Base-by-base conservation (phyloP, 2,113 vertebrate genomes). In the Gambusia holbrooki region DNA sequence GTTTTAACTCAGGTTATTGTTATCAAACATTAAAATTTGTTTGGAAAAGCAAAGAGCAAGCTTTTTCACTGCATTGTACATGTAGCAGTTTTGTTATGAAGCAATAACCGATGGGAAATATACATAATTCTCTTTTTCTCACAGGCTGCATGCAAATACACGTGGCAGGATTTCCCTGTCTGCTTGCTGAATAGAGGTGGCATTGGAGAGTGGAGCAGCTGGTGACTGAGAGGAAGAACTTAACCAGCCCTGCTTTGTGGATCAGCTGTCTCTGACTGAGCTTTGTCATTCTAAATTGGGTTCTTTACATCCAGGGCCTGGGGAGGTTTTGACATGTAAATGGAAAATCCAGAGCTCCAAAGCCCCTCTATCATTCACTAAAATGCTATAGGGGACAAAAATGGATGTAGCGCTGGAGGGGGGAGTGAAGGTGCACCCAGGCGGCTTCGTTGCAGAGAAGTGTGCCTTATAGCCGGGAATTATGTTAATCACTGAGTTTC, bases 191-290 rank as follows among this genome's bases (percentile, higher is more conserved):
- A 93, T 92, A 83, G 92, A 91, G 88, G 90, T 86, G 89, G 90
- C 90, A 88, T 92, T 93, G 85, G 90, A 93, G 87, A 91, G 86
- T 87, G 81, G 90, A 94, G 94, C 94, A 94, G 94, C 93, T 95
- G 94, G 93, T 92, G 84, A 88, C 87, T 89, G 87, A 88, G 90
- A 91, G 89, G 90, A 91, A 92, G 93, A 93, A 90, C 90, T 94
- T 95, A 95, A 95, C 94, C 94, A 95, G 91, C 81, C 88, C 87
- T 91, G 91, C 86, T 93, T 92, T 94, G 92, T 94, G 92, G 92
- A 92, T 94, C 93, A 94, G 93, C 92, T 93, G 92, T 92, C 91
- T 92, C 86, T 88, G 81, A 84, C 89, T 42, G 67, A 90, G 92
- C 94, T 93, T 94, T 95, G 93, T 94, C 90, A 89, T 93, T 94